A percentile compares a stretch with the other conserved stretches of the same genome.
phyloP scores from a whole-genome alignment of 2,113 vertebrate species.

The Natator depressus region DNA sequence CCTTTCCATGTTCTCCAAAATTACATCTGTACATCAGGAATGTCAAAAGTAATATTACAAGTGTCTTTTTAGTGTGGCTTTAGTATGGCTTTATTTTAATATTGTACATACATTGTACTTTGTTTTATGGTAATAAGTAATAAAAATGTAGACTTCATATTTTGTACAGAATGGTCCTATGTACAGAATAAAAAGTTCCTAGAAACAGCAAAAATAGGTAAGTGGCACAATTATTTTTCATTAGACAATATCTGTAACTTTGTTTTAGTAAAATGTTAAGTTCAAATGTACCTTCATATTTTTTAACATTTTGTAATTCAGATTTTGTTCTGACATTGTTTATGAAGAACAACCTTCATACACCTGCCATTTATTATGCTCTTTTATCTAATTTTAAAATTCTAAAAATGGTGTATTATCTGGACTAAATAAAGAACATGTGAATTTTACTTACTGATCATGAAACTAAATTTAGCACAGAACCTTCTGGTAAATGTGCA shows the following conservation, averaged over 20 bases:
- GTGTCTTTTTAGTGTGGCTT: constrained; percentile 93
- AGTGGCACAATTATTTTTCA: constrained; percentile 85
- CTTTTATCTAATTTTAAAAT: constrained; percentile 83
- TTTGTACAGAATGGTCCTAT: constrained; percentile 97
- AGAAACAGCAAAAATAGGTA: constrained; percentile 85
- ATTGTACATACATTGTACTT: constrained; percentile 99
- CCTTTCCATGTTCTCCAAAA: constrained; percentile 80
- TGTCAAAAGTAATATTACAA: constrained; percentile 85
- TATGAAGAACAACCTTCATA: constrained; percentile 80
- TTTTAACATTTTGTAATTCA: constrained; percentile 86
- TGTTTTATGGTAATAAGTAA: constrained; percentile 96
- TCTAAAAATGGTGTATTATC: constrained; percentile 79
- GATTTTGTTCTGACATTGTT: constrained; percentile 81
- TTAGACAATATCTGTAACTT: constrained; percentile 80
- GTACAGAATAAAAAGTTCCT: constrained; percentile 92
- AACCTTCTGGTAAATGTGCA: background rate
- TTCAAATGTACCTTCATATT: constrained; percentile 80
- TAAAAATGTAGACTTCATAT: constrained; percentile 98
- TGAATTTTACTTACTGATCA: constrained; percentile 79
- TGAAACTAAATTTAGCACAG: constrained; percentile 67
- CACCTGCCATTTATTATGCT: constrained; percentile 82
- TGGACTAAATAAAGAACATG: constrained; percentile 84
- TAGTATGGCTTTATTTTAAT: constrained; percentile 91
- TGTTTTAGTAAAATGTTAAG: constrained; percentile 81
- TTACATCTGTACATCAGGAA: constrained; percentile 79